phyloP scores from a whole-genome alignment of 2,888 invertebrate genomes.

The Rhodophaea formosa region DNA sequence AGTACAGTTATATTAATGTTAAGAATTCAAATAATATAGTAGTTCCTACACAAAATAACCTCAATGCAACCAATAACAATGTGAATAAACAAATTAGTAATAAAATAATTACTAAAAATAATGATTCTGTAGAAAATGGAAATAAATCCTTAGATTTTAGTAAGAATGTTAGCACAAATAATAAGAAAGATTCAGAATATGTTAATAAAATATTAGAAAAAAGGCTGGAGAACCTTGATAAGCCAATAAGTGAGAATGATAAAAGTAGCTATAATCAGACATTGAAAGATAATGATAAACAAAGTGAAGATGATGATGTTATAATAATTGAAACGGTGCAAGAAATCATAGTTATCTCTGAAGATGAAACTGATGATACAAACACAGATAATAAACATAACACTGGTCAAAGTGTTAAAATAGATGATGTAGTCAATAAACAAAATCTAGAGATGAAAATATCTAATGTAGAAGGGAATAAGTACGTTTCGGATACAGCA shows the following conservation, averaged over 20 bases:
- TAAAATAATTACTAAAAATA: neutral
- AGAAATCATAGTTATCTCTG: constrained; percentile 19
- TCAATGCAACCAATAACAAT: neutral
- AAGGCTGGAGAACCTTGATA: neutral
- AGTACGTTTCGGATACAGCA: neutral
- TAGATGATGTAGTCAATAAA: neutral
- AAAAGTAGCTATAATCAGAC: neutral
- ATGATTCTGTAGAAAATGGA: neutral
- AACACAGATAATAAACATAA: neutral
- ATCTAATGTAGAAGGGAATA: neutral
- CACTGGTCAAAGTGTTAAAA: neutral
- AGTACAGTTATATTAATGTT: too few relatives aligned
- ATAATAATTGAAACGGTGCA: constrained; percentile 6
- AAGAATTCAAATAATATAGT: neutral
- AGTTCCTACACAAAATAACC: neutral
- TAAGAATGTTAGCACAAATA: neutral
- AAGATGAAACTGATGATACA: constrained; percentile 2
- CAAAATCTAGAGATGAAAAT: neutral
- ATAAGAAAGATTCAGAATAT: neutral
- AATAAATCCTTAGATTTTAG: neutral
- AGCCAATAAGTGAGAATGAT: neutral
- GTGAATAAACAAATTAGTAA: neutral
- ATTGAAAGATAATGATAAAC: neutral
- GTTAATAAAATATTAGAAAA: neutral
- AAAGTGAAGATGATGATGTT: constrained; percentile 3